A percentile compares a stretch with the other conserved stretches of the same genome.
These are phyloP conservation scores for Amiota mariae DNA, from an alignment of 2,888 invertebrate species.

Conservation along the genomic window DNA sequence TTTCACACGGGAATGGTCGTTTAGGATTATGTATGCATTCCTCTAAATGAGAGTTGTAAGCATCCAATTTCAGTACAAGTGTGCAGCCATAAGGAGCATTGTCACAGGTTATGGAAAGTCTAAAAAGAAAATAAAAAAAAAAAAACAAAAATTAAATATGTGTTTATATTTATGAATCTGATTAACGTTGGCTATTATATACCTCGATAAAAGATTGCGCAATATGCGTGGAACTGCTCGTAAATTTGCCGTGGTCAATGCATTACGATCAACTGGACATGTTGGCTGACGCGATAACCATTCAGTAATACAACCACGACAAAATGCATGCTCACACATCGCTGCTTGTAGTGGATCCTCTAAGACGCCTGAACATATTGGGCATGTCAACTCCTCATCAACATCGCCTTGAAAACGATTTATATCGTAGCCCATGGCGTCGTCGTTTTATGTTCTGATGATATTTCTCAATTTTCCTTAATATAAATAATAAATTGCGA, in stretches of 20 bases:
- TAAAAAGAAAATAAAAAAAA: slow-evolving; percentile 67
- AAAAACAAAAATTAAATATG: not conserved
- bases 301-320: slow-evolving; percentile 93
- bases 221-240: slow-evolving; percentile 94
- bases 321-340: slow-evolving; percentile 97
- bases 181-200: no score
- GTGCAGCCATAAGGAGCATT: slow-evolving; percentile 91
- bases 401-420: slow-evolving; percentile 95
- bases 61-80: slow-evolving; percentile 88
- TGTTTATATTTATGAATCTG: no score
- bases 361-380: slow-evolving; percentile 95
- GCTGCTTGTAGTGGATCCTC: slow-evolving; percentile 98
- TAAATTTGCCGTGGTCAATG: slow-evolving; percentile 90
- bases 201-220: slow-evolving; percentile 91
- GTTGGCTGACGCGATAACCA: slow-evolving; percentile 96
- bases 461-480: no score
- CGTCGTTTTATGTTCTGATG: slow-evolving; percentile 65
- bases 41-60: slow-evolving; percentile 86
- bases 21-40: slow-evolving; percentile 97
- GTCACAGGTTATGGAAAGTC: slow-evolving; percentile 92
- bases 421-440: slow-evolving; percentile 92
- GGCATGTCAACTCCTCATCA: slow-evolving; percentile 96
- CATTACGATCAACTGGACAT: slow-evolving; percentile 94
- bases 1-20: slow-evolving; percentile 92
- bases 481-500: no score